These are phyloP conservation scores for Caprella mutica DNA, from an alignment of 2,888 invertebrate genomes.

Conservation along the genomic window DNA sequence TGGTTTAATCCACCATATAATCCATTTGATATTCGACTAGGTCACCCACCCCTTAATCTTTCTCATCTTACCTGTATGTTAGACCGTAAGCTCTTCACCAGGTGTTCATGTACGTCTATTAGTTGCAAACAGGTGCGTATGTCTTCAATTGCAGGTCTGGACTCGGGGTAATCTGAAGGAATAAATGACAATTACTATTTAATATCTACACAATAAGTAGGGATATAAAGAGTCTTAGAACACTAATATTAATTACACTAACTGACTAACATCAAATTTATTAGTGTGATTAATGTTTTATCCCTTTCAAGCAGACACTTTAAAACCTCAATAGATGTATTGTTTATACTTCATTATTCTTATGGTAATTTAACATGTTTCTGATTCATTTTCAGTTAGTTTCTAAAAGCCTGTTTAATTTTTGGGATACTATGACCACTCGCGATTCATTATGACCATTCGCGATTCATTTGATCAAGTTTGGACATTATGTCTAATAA, in stretches of 20 bases:
- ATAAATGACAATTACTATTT: neutral
- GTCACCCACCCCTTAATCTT: too few relatives aligned
- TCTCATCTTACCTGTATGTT: slow-evolving; percentile 30
- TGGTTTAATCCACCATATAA: too few relatives aligned
- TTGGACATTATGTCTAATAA: too few relatives aligned
- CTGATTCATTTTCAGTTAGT: too few relatives aligned
- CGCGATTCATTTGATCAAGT: too few relatives aligned
- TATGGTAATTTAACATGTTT: too few relatives aligned
- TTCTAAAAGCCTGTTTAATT: too few relatives aligned
- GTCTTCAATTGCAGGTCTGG: slow-evolving; percentile 82
- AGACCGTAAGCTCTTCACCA: slow-evolving; percentile 40
- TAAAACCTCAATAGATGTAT: too few relatives aligned
- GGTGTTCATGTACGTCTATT: slow-evolving; percentile 63
- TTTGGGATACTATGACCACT: too few relatives aligned
- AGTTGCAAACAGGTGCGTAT: slow-evolving; percentile 71
- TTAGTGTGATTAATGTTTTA: neutral
- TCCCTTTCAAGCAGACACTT: slow-evolving; percentile 38
- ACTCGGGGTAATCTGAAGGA: slow-evolving; percentile 73
- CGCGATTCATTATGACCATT: too few relatives aligned
- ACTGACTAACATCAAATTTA: neutral
- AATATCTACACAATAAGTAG: neutral
- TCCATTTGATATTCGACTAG: too few relatives aligned
- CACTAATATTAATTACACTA: neutral
- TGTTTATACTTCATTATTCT: too few relatives aligned
- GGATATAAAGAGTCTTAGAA: neutral